A percentile compares a stretch with the other conserved stretches of the same genome.
Evolutionary conservation across 2,888 invertebrate genomes (phyloP).

Genomic region (Parasteatoda lunata): DNA sequence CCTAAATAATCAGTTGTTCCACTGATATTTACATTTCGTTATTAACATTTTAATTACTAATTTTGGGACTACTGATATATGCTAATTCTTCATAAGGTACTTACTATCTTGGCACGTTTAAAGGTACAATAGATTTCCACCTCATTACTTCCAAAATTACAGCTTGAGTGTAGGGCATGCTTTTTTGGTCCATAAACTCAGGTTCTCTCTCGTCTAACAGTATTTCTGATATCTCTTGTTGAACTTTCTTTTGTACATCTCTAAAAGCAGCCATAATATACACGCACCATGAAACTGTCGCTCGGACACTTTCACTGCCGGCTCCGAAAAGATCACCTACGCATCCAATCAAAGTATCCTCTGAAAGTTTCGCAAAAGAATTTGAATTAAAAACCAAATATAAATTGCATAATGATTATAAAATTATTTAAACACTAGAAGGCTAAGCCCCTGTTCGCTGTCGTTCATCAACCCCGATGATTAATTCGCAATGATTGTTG

Average conservation of each 20-base stretch:
- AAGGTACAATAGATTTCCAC: constrained; percentile 78
- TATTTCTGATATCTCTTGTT: constrained; percentile 79
- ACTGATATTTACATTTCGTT: no score
- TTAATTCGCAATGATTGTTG: no score
- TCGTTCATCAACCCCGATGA: no score
- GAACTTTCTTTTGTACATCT: constrained; percentile 78
- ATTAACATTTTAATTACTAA: no score
- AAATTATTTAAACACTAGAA: no score
- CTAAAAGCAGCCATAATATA: constrained; percentile 79
- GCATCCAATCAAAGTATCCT: constrained; percentile 46
- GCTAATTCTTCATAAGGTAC: neutral
- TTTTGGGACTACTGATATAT: no score
- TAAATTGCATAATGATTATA: no score
- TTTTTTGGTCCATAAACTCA: constrained; percentile 78
- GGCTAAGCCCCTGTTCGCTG: no score
- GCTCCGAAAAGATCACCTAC: constrained; percentile 60
- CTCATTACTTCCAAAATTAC: constrained; percentile 84
- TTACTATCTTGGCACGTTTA: constrained; percentile 64
- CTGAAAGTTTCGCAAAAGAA: constrained; percentile 16
- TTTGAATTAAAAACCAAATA: no score
- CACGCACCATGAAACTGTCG: constrained; percentile 73
- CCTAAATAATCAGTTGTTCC: no score
- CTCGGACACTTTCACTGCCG: constrained; percentile 67
- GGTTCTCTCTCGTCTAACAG: constrained; percentile 79
- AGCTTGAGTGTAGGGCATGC: constrained; percentile 87